A percentile compares a stretch with the other conserved stretches of the same genome.
These are phyloP conservation scores for Biston stratarius DNA, from an alignment of 2,888 invertebrate genomes.

Conservation along the genomic window DNA sequence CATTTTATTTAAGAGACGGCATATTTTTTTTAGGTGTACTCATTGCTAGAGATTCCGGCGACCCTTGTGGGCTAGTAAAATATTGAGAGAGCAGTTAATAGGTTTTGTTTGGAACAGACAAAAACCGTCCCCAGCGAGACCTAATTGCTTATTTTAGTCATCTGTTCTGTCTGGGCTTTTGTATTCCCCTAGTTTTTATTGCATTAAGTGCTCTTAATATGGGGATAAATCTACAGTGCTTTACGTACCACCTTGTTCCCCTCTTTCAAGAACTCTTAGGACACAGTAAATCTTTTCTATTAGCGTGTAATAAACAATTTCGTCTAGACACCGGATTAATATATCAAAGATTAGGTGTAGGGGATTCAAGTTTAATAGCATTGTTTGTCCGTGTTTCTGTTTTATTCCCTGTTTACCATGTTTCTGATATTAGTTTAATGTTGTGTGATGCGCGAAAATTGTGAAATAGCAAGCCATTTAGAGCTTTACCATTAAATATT, in stretches of 20 bases:
- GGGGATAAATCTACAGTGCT: constrained; percentile 52
- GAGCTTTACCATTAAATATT: constrained; percentile 20
- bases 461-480: constrained; percentile 27
- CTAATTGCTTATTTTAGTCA: constrained; percentile 56
- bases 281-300: constrained; percentile 56
- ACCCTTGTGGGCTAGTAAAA: constrained; percentile 31
- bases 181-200: constrained; percentile 54
- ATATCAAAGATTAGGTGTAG: constrained; percentile 53
- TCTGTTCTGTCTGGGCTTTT: constrained; percentile 50
- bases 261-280: constrained; percentile 52
- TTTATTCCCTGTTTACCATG: constrained; percentile 53
- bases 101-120: constrained; percentile 41
- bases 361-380: constrained; percentile 59
- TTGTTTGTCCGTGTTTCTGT: constrained; percentile 60
- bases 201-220: constrained; percentile 53
- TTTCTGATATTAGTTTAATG: constrained; percentile 48
- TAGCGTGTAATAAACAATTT: constrained; percentile 62
- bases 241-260: constrained; percentile 62
- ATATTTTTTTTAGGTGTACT: neutral
- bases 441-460: constrained; percentile 45
- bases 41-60: constrained; percentile 9
- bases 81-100: constrained; percentile 38
- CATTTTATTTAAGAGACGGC: constrained; percentile 1
- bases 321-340: constrained; percentile 63
- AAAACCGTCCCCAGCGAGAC: constrained; percentile 36